Conservation (phyloP, 1,140 invertebrate species). For the Chrysoperla carnea region DNA sequence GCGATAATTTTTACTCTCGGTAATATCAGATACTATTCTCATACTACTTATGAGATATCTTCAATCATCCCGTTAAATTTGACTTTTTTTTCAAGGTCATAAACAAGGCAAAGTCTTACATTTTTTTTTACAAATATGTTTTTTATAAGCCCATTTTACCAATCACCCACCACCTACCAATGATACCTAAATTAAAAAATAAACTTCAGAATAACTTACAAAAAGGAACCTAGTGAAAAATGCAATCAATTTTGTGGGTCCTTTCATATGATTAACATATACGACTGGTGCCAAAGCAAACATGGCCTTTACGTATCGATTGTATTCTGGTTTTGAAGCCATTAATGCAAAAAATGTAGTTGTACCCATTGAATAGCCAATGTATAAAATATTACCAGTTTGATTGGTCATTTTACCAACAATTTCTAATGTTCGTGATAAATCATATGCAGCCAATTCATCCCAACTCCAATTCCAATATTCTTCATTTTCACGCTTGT, state of each 20-base stretch:
- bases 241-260: conserved; percentile 3
- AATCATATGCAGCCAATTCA: conserved; percentile 6
- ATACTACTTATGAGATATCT: no score
- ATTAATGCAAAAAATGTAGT: conserved; percentile 21
- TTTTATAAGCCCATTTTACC: no score
- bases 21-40: no score
- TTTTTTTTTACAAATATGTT: no score
- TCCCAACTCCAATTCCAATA: conserved; percentile 36
- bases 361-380: conserved; percentile 36
- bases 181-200: no score
- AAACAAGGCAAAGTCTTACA: no score
- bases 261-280: conserved; percentile 12
- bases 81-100: no score
- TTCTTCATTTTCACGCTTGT: conserved; percentile 22
- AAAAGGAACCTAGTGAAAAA: not conserved
- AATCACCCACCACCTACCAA: no score
- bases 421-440: conserved; percentile 17
- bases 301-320: conserved; percentile 23
- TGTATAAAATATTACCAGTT: conserved; percentile 28
- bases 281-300: conserved; percentile 31
- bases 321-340: conserved; percentile 27
- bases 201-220: not conserved
- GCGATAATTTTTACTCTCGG: no score
- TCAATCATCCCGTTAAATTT: no score
- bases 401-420: conserved; percentile 30